Evolutionary conservation across 1,140 invertebrate species (phyloP).

Genomic region (Drosophila willistoni): DNA sequence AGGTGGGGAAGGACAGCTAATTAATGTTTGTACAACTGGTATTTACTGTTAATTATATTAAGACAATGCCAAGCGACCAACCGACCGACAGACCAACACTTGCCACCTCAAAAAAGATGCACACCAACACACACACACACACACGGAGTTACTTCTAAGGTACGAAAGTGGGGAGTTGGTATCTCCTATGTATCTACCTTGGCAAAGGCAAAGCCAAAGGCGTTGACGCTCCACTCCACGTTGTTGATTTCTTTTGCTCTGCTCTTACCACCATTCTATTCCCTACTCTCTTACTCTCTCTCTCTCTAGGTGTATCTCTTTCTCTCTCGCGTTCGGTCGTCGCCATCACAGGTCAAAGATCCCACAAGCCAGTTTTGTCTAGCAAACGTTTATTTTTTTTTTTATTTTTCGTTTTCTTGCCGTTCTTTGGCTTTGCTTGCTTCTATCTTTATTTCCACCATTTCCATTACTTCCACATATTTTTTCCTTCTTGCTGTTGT

Average conservation of each 20-base stretch:
- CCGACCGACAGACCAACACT: slow-evolving; percentile 50
- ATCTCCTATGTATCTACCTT: background rate
- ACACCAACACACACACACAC: slow-evolving; percentile 23
- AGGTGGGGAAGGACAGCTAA: slow-evolving; percentile 36
- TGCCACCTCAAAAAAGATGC: slow-evolving; percentile 53
- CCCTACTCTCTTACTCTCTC: background rate
- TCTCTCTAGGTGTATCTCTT: slow-evolving; percentile 7
- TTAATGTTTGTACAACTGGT: slow-evolving; percentile 72
- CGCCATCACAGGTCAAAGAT: slow-evolving; percentile 79
- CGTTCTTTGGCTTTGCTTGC: slow-evolving; percentile 41
- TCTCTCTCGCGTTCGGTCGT: slow-evolving; percentile 60
- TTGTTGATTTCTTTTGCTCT: slow-evolving; percentile 44
- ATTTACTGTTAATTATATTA: slow-evolving; percentile 80
- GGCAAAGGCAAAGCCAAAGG: slow-evolving; percentile 36
- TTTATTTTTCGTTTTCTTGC: slow-evolving; percentile 10
- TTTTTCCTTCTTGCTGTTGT: slow-evolving; percentile 37
- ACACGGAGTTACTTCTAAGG: slow-evolving; percentile 22
- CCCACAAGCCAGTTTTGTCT: slow-evolving; percentile 79
- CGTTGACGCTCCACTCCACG: slow-evolving; percentile 66
- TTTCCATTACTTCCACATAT: slow-evolving; percentile 50
- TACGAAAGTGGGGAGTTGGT: slow-evolving; percentile 9
- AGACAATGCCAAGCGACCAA: slow-evolving; percentile 40
- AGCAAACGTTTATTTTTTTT: slow-evolving; percentile 50
- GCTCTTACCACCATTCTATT: slow-evolving; percentile 7
- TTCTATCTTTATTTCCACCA: slow-evolving; percentile 57